phyloP scores from a whole-genome alignment of 1,140 invertebrate species.

The Zaprionus inermis region DNA sequence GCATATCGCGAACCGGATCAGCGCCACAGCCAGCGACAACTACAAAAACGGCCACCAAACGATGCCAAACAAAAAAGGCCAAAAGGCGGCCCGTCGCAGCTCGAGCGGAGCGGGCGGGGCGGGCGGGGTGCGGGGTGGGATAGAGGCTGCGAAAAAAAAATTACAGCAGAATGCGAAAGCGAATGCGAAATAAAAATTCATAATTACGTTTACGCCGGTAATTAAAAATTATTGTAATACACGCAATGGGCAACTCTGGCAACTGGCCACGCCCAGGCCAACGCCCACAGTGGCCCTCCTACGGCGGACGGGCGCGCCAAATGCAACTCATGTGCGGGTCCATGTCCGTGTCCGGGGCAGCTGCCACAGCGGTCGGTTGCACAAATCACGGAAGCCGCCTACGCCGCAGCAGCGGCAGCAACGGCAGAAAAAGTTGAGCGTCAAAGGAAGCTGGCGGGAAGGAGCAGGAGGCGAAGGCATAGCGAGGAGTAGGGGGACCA shows the following conservation, averaged over 20 bases:
- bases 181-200: slow-evolving; percentile 83
- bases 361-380: slow-evolving; percentile 53
- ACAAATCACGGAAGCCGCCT: slow-evolving; percentile 71
- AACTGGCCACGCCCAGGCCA: slow-evolving; percentile 51
- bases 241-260: slow-evolving; percentile 66
- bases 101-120: not conserved
- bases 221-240: slow-evolving; percentile 84
- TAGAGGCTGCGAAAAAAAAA: slow-evolving; percentile 9
- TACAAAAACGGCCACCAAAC: slow-evolving; percentile 43
- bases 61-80: slow-evolving; percentile 43
- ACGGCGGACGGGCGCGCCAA: not conserved
- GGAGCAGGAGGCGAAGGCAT: not conserved
- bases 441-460: not conserved
- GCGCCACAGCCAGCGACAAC: slow-evolving; percentile 56
- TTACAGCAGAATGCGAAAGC: slow-evolving; percentile 41
- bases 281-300: not conserved
- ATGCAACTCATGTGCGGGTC: slow-evolving; percentile 42
- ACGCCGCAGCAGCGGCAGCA: slow-evolving; percentile 36
- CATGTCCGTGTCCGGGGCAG: slow-evolving; percentile 29
- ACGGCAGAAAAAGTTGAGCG: slow-evolving; percentile 28
- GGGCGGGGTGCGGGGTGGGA: not conserved
- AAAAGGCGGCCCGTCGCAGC: not conserved
- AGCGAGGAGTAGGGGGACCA: not conserved
- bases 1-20: slow-evolving; percentile 79
- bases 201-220: slow-evolving; percentile 84